Base-by-base conservation (phyloP, 1,140 invertebrate genomes). In the Pachyrhynchus sulphureomaculatus region DNA sequence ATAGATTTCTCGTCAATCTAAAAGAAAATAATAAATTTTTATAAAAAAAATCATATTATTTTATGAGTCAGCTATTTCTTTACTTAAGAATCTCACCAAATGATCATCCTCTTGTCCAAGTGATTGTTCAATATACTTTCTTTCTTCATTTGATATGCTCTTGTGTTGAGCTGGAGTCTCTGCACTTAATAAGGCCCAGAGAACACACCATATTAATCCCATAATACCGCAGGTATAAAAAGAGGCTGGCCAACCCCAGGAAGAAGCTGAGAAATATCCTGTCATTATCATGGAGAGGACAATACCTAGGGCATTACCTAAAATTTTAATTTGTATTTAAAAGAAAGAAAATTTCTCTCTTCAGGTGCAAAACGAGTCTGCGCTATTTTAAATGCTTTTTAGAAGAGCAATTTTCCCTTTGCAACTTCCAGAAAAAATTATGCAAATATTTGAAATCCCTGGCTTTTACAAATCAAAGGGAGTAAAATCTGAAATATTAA, bases 201-300 rank as follows among this genome's bases (percentile, higher is more conserved):
- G 5, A 0, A 82, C 56, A 9, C 81, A 79, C 82, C 87, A 89
- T 0, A 81, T 0, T 0, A 89, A 58, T 13, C 84, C 79, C 0
- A 86, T 59, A 5, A 68, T 77, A 49, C 91, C 90, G 69, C 91
- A 88, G 0, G 85, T 70, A 68, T 92, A 93, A 73, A 92, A 93
- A 2, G 89, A 84, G 17, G 84, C 79, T 0, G 88, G 88, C 91
- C 91, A 92, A 0, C 90, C 91, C 2, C 81, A 61, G 10, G 26
- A 13, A 0, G 86, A 86, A 4, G 77, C 81, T 0, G 87, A 82
- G 1, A 92, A 69, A 9, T 80, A 60, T 0, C 90, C 90, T 29
- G 84, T 85, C 20, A 88, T 72, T 0, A 87, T 84, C 73, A 91
- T 81, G 12, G 86, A 81, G 0, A 90, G 73, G 2, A 92, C 83